phyloP scores from a whole-genome alignment of 2,888 invertebrate genomes.

The Ophion ventricosus region DNA sequence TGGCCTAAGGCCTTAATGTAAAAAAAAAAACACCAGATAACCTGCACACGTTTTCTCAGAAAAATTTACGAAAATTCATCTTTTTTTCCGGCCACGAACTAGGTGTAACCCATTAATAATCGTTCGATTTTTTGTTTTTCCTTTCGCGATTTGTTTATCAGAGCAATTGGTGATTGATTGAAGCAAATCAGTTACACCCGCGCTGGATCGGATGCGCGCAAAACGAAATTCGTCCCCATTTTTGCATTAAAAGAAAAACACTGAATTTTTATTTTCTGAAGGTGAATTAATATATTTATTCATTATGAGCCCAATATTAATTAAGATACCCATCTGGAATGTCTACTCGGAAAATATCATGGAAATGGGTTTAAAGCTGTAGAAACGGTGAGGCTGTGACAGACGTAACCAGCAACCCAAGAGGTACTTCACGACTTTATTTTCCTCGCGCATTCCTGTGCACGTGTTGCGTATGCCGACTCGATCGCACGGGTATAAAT shows the following conservation, averaged over 20 bases:
- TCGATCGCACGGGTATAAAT: conserved; percentile 52
- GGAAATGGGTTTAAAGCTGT: background rate
- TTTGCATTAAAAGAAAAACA: background rate
- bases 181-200: background rate
- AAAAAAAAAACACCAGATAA: too few species aligned
- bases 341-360: background rate
- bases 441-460: conserved; percentile 5
- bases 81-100: too few species aligned
- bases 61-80: too few species aligned
- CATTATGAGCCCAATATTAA: background rate
- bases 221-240: background rate
- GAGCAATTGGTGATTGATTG: background rate
- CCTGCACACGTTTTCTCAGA: too few species aligned
- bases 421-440: conserved; percentile 5
- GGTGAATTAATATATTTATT: background rate
- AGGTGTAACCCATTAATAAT: too few species aligned
- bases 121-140: background rate
- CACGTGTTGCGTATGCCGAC: background rate
- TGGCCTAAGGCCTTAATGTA: too few species aligned
- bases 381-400: background rate
- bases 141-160: background rate
- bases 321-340: background rate
- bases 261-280: background rate
- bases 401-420: background rate
- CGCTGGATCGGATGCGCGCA: background rate